Percentiles rank a stretch among this genome's conserved stretches.
phyloP scores from a whole-genome alignment of 2,113 vertebrate species.

The Crotophaga sulcirostris region DNA sequence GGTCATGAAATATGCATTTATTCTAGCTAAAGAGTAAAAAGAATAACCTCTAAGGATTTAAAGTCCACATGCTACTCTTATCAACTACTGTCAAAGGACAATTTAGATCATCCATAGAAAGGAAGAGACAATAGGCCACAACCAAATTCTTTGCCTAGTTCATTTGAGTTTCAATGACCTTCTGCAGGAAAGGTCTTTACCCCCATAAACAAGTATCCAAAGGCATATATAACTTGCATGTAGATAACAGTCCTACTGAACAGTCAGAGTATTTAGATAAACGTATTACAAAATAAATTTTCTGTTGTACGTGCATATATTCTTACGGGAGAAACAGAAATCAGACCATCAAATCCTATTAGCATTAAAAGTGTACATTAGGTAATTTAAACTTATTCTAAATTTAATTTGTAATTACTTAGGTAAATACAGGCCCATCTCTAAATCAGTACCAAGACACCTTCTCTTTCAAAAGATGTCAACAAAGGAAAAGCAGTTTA shows the following conservation, averaged over 20 bases:
- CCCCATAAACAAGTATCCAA: neutral
- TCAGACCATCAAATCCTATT: neutral
- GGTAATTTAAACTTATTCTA: neutral
- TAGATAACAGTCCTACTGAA: neutral
- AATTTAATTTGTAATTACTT: neutral
- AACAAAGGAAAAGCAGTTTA: neutral
- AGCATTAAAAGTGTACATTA: neutral
- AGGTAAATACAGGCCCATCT: neutral
- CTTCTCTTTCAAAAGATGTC: neutral
- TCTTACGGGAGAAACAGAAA: neutral
- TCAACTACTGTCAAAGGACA: neutral
- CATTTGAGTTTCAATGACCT: neutral
- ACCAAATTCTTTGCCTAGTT: neutral
- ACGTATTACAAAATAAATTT: neutral
- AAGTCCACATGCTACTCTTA: neutral
- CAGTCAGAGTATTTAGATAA: neutral
- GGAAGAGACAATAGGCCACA: neutral
- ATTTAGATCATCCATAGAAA: slow-evolving; percentile 14
- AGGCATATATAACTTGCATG: neutral
- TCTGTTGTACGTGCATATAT: neutral
- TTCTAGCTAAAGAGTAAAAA: neutral
- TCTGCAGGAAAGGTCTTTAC: neutral
- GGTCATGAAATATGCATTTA: neutral
- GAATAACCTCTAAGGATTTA: neutral
- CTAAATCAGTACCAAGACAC: neutral